phyloP scores from a whole-genome alignment of 1,140 invertebrate genomes.

The Schlechtendalia chinensis region DNA sequence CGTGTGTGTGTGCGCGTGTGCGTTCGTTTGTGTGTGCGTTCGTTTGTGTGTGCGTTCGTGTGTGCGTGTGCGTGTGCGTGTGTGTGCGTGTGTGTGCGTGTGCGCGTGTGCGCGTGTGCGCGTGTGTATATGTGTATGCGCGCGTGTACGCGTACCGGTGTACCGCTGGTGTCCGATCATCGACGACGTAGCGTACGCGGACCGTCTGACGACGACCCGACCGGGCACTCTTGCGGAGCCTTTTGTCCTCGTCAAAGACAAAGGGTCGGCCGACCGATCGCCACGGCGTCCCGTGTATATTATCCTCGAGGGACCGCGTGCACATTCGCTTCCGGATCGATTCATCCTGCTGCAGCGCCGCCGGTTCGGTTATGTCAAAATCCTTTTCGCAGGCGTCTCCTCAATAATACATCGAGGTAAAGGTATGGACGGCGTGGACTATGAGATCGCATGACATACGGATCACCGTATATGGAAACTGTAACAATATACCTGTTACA shows the following conservation, averaged over 20 bases:
- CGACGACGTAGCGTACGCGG: background rate
- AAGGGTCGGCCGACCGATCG: background rate
- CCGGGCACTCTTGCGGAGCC: constrained; percentile 29
- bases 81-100: too few species aligned
- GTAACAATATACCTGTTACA: constrained; percentile 12
- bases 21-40: too few species aligned
- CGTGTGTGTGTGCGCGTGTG: too few species aligned
- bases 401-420: constrained; percentile 9
- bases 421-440: background rate
- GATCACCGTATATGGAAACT: background rate
- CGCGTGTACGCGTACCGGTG: too few species aligned
- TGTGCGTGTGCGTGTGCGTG: too few species aligned
- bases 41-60: too few species aligned
- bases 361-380: background rate
- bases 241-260: constrained; percentile 29
- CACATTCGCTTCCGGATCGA: constrained; percentile 35
- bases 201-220: constrained; percentile 2
- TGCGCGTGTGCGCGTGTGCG: too few species aligned
- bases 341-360: background rate
- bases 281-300: background rate
- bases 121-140: too few species aligned
- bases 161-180: constrained; percentile 9
- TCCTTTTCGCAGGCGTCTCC: background rate
- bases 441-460: background rate
- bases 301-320: background rate